Evolutionary conservation across 1,140 invertebrate genomes (phyloP).

Genomic region (Heliconius melpomene): DNA sequence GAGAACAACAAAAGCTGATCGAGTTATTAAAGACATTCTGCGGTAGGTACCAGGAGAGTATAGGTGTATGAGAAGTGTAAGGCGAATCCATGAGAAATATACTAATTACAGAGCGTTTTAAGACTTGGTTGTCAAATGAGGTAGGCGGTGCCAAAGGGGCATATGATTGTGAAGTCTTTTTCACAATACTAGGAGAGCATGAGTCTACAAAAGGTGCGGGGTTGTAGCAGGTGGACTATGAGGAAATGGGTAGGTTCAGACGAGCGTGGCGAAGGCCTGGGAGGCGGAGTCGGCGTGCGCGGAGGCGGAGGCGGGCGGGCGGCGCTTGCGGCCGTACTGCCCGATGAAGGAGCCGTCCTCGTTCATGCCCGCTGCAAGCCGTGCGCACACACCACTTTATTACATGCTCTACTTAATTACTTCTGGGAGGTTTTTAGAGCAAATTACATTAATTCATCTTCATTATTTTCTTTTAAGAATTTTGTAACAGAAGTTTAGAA

Average conservation of each 20-base stretch:
- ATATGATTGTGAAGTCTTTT: too few relatives aligned
- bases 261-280: conserved; percentile 89
- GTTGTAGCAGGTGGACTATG: conserved; percentile 6
- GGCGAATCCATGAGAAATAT: too few relatives aligned
- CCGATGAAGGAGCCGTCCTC: conserved; percentile 99
- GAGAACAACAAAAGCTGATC: too few relatives aligned
- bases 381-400: conserved; percentile 45
- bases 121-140: too few relatives aligned
- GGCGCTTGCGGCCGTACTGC: conserved; percentile 92
- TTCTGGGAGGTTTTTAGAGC: not conserved
- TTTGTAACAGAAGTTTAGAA: too few relatives aligned
- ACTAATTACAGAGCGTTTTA: too few relatives aligned
- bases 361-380: conserved; percentile 92
- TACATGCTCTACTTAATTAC: conserved; percentile 38
- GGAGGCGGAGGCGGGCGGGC: conserved; percentile 70
- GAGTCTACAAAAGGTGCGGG: not conserved
- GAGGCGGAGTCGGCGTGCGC: conserved; percentile 85
- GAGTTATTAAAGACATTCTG: too few relatives aligned
- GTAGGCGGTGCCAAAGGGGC: too few relatives aligned
- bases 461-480: too few relatives aligned
- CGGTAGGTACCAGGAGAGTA: too few relatives aligned
- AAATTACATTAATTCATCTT: not conserved
- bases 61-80: too few relatives aligned
- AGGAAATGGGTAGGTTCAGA: conserved; percentile 78
- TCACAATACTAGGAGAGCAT: not conserved